A percentile compares a stretch with the other conserved stretches of the same genome.
These are phyloP conservation scores for Macrobrachium rosenbergii DNA, from an alignment of 1,140 invertebrate species.

Conservation along the genomic window DNA sequence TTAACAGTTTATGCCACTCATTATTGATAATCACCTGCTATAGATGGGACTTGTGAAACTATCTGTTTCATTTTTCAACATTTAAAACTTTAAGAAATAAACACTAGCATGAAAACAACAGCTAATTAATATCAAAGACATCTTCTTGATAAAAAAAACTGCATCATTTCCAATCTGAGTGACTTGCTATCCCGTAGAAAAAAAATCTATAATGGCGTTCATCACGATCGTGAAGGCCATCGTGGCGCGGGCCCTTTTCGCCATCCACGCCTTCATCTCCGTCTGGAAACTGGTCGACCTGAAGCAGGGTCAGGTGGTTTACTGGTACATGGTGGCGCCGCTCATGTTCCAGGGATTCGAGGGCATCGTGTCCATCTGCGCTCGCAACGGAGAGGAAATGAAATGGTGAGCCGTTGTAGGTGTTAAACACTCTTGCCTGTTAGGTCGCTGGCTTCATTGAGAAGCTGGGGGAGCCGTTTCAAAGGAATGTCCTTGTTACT, in stretches of 20 bases:
- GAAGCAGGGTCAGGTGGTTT: slow-evolving; percentile 56
- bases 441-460: background rate
- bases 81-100: too few relatives aligned
- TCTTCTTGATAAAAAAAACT: too few relatives aligned
- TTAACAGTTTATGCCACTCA: too few relatives aligned
- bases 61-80: too few relatives aligned
- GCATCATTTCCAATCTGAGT: too few relatives aligned
- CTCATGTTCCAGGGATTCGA: slow-evolving; percentile 66
- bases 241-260: slow-evolving; percentile 66
- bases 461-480: background rate
- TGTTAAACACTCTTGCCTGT: too few relatives aligned
- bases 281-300: slow-evolving; percentile 67
- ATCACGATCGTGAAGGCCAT: slow-evolving; percentile 67
- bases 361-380: slow-evolving; percentile 67
- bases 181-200: too few relatives aligned
- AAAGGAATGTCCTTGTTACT: background rate
- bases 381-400: slow-evolving; percentile 67
- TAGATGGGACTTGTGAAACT: too few relatives aligned
- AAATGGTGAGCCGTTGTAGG: slow-evolving; percentile 65
- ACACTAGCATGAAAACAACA: too few relatives aligned
- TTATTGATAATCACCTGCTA: too few relatives aligned
- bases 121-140: too few relatives aligned
- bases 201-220: slow-evolving; percentile 55
- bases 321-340: slow-evolving; percentile 64
- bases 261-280: slow-evolving; percentile 67